Evolutionary conservation across 2,113 vertebrate species (phyloP), one percentile per base, ranked within the genome.

Genomic region (Misgurnus mizolepis): DNA sequence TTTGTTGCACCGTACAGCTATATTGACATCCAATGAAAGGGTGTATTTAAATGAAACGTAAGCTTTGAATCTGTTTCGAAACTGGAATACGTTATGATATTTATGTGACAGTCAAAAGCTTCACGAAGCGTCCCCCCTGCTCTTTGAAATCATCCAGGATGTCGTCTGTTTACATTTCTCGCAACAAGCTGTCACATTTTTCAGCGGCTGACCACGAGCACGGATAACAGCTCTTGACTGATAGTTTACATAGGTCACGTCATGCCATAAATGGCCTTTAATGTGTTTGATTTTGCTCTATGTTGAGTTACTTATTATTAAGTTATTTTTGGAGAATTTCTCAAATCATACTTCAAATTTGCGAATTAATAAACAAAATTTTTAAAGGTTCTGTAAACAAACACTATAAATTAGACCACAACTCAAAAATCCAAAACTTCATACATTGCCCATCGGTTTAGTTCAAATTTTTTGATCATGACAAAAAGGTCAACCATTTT

Each of bases 111-210:
- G n/a, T n/a, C 5, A 15, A 14, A 4, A 1, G 18, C 1, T 27
- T 10, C 7, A 1, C 39, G 1, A 18, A 17, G 41, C 18, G 0
- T 18, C 50, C 56, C 56, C 4, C n/a, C 6, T 18, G 14, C 7
- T 17, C 14, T 2, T 86, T 93, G 91, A 91, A 91, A 87, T 10
- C 60, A 81, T 93, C 91, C 91, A 92, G 91, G 92, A 93, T 93
- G 83, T 91, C 69, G 85, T 0, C 50, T 88, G 89, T 93, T 92
- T 91, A 91, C 90, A 85, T 88, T 83, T 82, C 86, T 91, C 84
- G 85, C 89, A 86, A 85, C 75, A 83, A 64, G 27, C 79, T 86
- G 85, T 82, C 76, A 91, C 80, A 88, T 87, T 75, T 64, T 18
- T 39, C 15, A n/a, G 47, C 3, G 18, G 56, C 55, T 70, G 65